phyloP scores from a whole-genome alignment of 1,140 invertebrate genomes.

The Drosophila azteca region DNA sequence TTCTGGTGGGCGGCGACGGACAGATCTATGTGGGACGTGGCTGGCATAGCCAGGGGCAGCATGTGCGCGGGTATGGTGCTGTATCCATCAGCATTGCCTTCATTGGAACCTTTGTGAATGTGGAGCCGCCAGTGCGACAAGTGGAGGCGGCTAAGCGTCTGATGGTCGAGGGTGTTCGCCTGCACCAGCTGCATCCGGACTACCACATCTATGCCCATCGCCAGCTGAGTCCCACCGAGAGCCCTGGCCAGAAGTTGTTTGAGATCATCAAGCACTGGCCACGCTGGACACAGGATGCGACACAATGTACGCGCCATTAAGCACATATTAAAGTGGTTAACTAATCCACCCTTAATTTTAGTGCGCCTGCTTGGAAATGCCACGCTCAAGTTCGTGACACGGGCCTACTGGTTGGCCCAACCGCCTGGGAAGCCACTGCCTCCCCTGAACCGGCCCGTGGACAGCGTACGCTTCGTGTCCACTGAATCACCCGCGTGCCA shows the following conservation, averaged over 20 bases:
- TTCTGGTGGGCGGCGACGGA: conserved; percentile 90
- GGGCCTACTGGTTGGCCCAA: conserved; percentile 87
- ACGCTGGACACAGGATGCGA: conserved; percentile 81
- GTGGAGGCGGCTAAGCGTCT: conserved; percentile 85
- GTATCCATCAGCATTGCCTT: conserved; percentile 88
- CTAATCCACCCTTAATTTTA: conserved; percentile 15
- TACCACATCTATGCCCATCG: conserved; percentile 87
- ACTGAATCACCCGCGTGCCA: conserved; percentile 28
- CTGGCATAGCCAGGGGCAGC: conserved; percentile 87
- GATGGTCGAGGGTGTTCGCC: conserved; percentile 86
- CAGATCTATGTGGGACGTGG: conserved; percentile 88
- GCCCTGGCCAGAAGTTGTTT: conserved; percentile 87
- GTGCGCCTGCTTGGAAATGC: conserved; percentile 60
- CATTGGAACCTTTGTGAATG: conserved; percentile 87
- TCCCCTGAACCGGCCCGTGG: conserved; percentile 83
- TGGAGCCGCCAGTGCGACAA: conserved; percentile 85
- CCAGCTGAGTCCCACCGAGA: conserved; percentile 86
- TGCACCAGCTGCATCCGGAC: conserved; percentile 85
- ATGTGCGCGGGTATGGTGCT: conserved; percentile 87
- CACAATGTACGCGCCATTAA: conserved; percentile 38
- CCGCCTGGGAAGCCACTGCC: conserved; percentile 82
- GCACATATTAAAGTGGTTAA: too few species aligned
- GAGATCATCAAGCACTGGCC: conserved; percentile 86
- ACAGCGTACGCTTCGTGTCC: conserved; percentile 78
- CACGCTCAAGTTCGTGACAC: conserved; percentile 77